Evolutionary conservation across 2,113 vertebrate species (phyloP), one percentile per base, ranked within the genome.

Genomic region (Saguinus imperator): DNA sequence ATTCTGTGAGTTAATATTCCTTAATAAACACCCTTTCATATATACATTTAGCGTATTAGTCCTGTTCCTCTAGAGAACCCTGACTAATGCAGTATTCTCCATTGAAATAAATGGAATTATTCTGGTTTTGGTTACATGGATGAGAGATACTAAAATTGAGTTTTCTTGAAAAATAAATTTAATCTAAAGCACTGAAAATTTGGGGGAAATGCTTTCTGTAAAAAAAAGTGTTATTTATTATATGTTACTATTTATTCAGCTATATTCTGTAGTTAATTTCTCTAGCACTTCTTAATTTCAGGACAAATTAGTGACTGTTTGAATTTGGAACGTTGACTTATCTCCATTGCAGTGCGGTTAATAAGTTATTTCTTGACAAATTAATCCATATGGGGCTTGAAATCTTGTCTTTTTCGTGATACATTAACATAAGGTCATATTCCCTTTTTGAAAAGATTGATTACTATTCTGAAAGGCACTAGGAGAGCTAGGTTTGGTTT

Each of bases 391-490:
- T 40, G 64, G 57, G 40, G 76, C 94, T 98, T 92, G 73, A 87
- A 97, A 91, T 79, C 29, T 58, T 0, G 0, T 96, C 40, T 68
- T 87, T 93, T 73, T 12, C 29, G 52, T 68, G 77, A 96, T 93
- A 55, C 3, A 32, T 98, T 98, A 97, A 58, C 57, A 40, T 86
- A 93, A 95, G 87, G 81, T 97, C 61, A 79, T 85, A 79, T 43
- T 94, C 95, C 58, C 68, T 93, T 94, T 97, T 89, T 96, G 94
- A 72, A 91, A 96, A 97, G 61, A 96, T 88, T 96, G 32, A 97
- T 97, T 13, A 52, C 9, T 68, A 13, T 5, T 80, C 50, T 89
- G 84, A 87, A 93, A 93, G 55, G 89, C 93, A 97, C 50, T 45
- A 85, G 52, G 29, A 48, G 37, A 90, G 21, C 81, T 70, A 52